Conservation (phyloP, 2,888 invertebrate genomes). For the Abrostola triplasia region DNA sequence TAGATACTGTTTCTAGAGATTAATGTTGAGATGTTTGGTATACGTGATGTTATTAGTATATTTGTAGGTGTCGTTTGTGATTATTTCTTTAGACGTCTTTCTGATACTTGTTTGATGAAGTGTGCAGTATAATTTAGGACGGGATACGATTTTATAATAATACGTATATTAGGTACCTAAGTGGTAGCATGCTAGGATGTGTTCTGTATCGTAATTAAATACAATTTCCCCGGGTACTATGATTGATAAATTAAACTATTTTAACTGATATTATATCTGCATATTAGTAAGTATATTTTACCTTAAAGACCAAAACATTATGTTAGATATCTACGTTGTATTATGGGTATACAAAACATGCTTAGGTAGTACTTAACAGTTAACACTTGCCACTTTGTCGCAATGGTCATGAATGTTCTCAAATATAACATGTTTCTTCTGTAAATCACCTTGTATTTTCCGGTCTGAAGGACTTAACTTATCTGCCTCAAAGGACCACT, state of each 20-base stretch:
- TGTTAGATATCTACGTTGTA: no score
- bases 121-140: not conserved
- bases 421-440: not conserved
- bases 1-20: slow-evolving; percentile 26
- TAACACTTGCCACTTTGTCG: not conserved
- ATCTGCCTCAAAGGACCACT: slow-evolving; percentile 8
- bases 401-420: not conserved
- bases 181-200: no score
- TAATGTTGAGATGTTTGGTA: slow-evolving; percentile 4
- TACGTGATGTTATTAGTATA: not conserved
- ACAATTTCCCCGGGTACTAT: no score
- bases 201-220: no score
- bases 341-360: not conserved
- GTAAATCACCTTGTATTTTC: not conserved
- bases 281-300: no score
- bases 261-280: no score
- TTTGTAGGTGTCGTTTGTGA: not conserved
- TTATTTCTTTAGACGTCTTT: not conserved
- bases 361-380: not conserved
- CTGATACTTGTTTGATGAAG: not conserved
- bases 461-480: not conserved
- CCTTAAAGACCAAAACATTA: no score
- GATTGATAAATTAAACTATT: no score
- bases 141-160: no score
- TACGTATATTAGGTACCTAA: no score